Evolutionary conservation across 2,888 invertebrate species (phyloP).

Genomic region (Acanthopleura granulata): DNA sequence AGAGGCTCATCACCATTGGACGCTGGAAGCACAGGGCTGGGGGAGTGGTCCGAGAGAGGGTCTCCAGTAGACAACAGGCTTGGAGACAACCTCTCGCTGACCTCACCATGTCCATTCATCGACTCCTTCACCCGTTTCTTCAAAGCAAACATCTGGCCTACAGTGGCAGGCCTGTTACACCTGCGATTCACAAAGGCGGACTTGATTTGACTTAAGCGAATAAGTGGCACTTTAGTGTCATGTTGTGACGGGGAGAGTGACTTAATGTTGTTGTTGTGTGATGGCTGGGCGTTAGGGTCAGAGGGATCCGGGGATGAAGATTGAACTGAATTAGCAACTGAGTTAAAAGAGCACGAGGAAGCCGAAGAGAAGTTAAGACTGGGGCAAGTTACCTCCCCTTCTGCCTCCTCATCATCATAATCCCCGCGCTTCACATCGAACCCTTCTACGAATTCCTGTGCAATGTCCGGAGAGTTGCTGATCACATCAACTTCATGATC

Average conservation of each 20-base stretch:
- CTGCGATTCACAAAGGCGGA: slow-evolving; percentile 44
- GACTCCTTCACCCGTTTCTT: slow-evolving; percentile 44
- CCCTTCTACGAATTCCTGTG: too few relatives aligned
- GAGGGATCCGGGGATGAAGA: too few relatives aligned
- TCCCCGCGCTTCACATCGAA: too few relatives aligned
- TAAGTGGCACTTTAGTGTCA: slow-evolving; percentile 32
- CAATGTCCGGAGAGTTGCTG: too few relatives aligned
- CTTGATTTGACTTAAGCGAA: slow-evolving; percentile 53
- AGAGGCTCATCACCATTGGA: not conserved
- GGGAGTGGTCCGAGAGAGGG: not conserved
- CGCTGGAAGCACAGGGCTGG: not conserved
- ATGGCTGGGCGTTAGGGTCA: too few relatives aligned
- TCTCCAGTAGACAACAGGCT: not conserved
- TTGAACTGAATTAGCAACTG: too few relatives aligned
- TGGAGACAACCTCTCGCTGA: not conserved
- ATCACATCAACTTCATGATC: too few relatives aligned
- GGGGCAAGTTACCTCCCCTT: too few relatives aligned
- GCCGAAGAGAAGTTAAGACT: too few relatives aligned
- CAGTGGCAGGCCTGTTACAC: slow-evolving; percentile 19
- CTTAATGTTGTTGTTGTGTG: too few relatives aligned
- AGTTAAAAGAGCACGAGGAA: too few relatives aligned
- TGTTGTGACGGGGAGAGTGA: not conserved
- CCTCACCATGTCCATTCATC: not conserved
- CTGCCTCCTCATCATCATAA: too few relatives aligned
- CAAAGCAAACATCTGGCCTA: slow-evolving; percentile 49